Evolutionary conservation across 2,113 vertebrate species (phyloP).

Genomic region (Phainopepla nitens): DNA sequence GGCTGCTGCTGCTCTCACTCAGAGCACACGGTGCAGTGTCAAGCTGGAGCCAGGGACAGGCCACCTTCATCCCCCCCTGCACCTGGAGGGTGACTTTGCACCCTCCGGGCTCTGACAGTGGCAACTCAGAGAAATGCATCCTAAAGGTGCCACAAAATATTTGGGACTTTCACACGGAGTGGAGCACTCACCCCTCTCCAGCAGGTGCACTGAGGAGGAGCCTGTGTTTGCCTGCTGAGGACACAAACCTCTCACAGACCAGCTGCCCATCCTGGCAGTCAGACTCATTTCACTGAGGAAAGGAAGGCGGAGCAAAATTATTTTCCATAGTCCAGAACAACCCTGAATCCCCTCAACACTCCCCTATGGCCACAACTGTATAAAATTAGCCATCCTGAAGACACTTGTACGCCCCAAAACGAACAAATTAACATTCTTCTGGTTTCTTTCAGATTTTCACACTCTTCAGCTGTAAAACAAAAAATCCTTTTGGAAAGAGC

Average conservation of each 20-base stretch:
- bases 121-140: not conserved
- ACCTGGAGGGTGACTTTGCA: not conserved
- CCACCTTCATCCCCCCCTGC: not conserved
- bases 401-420: not conserved
- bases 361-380: not conserved
- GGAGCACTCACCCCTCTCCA: not conserved
- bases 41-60: rapidly evolving
- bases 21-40: rapidly evolving
- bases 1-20: not conserved
- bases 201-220: not conserved
- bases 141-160: not conserved
- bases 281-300: rapidly evolving
- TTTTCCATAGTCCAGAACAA: not conserved
- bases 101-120: rapidly evolving
- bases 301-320: not conserved
- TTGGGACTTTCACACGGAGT: rapidly evolving
- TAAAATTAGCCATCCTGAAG: not conserved
- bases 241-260: not conserved
- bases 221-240: not conserved
- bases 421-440: not conserved
- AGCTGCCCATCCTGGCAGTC: not conserved
- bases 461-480: not conserved
- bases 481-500: not conserved
- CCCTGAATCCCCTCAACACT: not conserved
- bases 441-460: not conserved